Conservation (phyloP, 2,888 invertebrate species). For the Temnothorax ravouxi region DNA sequence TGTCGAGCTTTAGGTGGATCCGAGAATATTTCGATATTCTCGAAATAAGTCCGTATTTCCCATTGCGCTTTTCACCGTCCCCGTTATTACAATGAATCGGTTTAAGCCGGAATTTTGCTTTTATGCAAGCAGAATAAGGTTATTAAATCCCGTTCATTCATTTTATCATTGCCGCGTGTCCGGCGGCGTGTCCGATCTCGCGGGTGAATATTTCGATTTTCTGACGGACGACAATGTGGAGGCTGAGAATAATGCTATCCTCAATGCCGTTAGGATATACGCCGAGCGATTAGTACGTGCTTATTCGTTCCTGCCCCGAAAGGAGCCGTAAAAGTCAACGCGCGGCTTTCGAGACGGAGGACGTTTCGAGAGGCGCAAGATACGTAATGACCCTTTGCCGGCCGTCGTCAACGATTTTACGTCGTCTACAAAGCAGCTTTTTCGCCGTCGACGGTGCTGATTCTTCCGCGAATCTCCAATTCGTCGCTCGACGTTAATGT, state of each 20-base stretch:
- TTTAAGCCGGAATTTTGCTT: slow-evolving; percentile 4
- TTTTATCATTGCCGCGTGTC: background rate
- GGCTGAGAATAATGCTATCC: slow-evolving; percentile 21
- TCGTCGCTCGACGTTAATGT: background rate
- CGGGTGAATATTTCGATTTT: background rate
- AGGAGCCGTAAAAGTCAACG: slow-evolving; percentile 65
- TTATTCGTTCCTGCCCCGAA: slow-evolving; percentile 64
- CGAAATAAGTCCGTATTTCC: slow-evolving; percentile 31
- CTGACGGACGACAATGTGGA: background rate
- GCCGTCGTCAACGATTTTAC: slow-evolving; percentile 64
- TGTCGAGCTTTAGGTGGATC: slow-evolving; percentile 23
- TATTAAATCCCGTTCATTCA: slow-evolving; percentile 28
- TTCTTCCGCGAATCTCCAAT: slow-evolving; percentile 12
- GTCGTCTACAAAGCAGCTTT: slow-evolving; percentile 26
- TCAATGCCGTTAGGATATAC: slow-evolving; percentile 9
- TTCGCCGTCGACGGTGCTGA: slow-evolving; percentile 15
- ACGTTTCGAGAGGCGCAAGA: slow-evolving; percentile 68
- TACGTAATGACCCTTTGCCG: slow-evolving; percentile 62
- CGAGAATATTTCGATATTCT: slow-evolving; percentile 48
- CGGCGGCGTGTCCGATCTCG: background rate
- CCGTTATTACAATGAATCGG: slow-evolving; percentile 7
- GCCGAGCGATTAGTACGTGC: slow-evolving; percentile 22
- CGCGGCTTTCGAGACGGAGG: slow-evolving; percentile 58
- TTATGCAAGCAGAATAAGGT: slow-evolving; percentile 13
- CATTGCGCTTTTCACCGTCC: background rate